Evolutionary conservation across 1,140 invertebrate species (phyloP).

Genomic region (Delia radicum): DNA sequence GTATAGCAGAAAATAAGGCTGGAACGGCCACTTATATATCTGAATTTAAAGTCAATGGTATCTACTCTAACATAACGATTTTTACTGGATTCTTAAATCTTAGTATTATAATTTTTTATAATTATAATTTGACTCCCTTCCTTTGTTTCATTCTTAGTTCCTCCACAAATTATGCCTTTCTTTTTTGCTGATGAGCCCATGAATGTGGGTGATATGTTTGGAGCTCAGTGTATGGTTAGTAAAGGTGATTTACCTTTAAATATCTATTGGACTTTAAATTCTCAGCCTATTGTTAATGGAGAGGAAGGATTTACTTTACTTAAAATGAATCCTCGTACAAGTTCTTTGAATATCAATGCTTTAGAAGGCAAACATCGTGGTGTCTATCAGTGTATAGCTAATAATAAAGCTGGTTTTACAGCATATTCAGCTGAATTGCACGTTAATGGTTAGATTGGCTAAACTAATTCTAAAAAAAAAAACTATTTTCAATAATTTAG

Average conservation of each 20-base stretch:
- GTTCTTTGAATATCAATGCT: conserved; percentile 57
- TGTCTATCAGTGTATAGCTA: conserved; percentile 67
- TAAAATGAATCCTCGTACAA: conserved; percentile 59
- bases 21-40: conserved; percentile 60
- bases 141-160: conserved; percentile 57
- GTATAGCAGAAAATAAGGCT: conserved; percentile 63
- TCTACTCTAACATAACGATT: neutral
- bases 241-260: conserved; percentile 72
- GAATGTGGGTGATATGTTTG: conserved; percentile 62
- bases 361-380: conserved; percentile 65
- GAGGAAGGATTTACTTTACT: conserved; percentile 47
- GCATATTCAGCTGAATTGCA: conserved; percentile 60
- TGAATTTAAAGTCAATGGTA: conserved; percentile 64
- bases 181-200: conserved; percentile 64
- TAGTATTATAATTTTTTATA: conserved; percentile 3
- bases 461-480: neutral
- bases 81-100: neutral
- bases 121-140: neutral
- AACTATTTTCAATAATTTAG: neutral
- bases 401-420: conserved; percentile 63
- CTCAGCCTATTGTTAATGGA: conserved; percentile 47
- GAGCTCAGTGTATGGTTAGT: conserved; percentile 66
- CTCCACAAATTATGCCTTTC: conserved; percentile 67
- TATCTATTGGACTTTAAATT: conserved; percentile 66
- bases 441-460: conserved; percentile 59